A percentile compares a stretch with the other conserved stretches of the same genome.
phyloP scores from a whole-genome alignment of 2,888 invertebrate species.

The Heteromyza rotundicornis region DNA sequence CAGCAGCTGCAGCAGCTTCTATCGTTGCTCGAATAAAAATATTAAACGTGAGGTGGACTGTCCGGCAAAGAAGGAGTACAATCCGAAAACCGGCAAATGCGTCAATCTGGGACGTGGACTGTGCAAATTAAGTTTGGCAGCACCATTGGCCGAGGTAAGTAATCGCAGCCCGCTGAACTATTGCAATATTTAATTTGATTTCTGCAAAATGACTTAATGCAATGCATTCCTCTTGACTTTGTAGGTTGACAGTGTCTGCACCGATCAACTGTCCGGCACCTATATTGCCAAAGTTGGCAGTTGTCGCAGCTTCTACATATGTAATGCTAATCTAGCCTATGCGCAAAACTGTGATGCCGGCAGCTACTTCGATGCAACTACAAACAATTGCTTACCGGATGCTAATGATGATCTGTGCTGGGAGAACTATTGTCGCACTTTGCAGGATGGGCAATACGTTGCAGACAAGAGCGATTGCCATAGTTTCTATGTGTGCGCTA shows the following conservation, averaged over 20 bases:
- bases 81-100: constrained; percentile 45
- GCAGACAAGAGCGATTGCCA: constrained; percentile 33
- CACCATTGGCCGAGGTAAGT: constrained; percentile 38
- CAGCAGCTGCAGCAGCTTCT: constrained; percentile 44
- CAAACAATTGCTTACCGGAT: constrained; percentile 41
- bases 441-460: constrained; percentile 28
- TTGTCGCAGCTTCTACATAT: constrained; percentile 46
- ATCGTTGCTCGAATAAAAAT: constrained; percentile 48
- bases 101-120: constrained; percentile 35
- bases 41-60: constrained; percentile 43
- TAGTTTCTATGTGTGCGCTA: constrained; percentile 40
- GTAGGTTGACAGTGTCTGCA: constrained; percentile 40
- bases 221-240: background rate
- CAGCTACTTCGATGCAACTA: constrained; percentile 38
- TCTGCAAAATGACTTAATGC: background rate
- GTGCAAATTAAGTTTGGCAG: constrained; percentile 40
- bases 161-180: too few species aligned
- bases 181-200: background rate
- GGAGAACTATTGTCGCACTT: constrained; percentile 43
- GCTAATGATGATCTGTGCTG: constrained; percentile 36
- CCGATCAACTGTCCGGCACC: constrained; percentile 38
- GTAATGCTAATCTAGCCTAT: constrained; percentile 41
- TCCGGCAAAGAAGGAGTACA: constrained; percentile 46
- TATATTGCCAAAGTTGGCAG: constrained; percentile 34
- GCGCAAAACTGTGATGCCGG: constrained; percentile 43